phyloP scores from a whole-genome alignment of 1,140 invertebrate species.

The Drosophila hydei region DNA sequence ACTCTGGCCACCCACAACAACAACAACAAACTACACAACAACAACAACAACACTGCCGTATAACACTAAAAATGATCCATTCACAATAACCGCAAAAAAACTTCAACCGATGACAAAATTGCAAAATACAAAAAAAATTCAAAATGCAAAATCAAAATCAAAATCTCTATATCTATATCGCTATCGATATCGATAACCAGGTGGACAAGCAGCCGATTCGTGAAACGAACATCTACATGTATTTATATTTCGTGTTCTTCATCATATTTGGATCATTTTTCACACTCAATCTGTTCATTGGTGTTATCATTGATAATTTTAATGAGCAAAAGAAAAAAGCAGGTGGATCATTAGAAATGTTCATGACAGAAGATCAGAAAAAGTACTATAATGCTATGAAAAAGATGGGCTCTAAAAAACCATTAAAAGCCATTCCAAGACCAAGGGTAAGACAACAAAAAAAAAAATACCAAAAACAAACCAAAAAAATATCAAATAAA shows the following conservation, averaged over 20 bases:
- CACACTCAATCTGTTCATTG: constrained; percentile 98
- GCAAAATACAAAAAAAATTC: constrained; percentile 30
- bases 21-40: constrained; percentile 42
- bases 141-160: constrained; percentile 44
- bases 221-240: constrained; percentile 98
- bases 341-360: constrained; percentile 99
- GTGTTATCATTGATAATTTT: constrained; percentile 99
- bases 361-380: constrained; percentile 99
- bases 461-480: constrained; percentile 51
- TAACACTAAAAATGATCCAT: constrained; percentile 82
- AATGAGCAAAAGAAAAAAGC: constrained; percentile 99
- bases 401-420: constrained; percentile 99
- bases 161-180: constrained; percentile 43
- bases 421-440: constrained; percentile 98
- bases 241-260: constrained; percentile 99
- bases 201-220: constrained; percentile 94
- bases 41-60: constrained; percentile 58
- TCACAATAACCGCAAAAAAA: constrained; percentile 37
- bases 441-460: constrained; percentile 90
- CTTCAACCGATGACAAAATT: constrained; percentile 31
- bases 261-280: constrained; percentile 99
- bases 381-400: constrained; percentile 99
- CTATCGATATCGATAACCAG: constrained; percentile 85
- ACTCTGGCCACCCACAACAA: constrained; percentile 52
- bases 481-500: constrained; percentile 9